These are phyloP conservation scores for Tetranychus urticae DNA, from an alignment of 1,140 invertebrate genomes.

Conservation along the genomic window DNA sequence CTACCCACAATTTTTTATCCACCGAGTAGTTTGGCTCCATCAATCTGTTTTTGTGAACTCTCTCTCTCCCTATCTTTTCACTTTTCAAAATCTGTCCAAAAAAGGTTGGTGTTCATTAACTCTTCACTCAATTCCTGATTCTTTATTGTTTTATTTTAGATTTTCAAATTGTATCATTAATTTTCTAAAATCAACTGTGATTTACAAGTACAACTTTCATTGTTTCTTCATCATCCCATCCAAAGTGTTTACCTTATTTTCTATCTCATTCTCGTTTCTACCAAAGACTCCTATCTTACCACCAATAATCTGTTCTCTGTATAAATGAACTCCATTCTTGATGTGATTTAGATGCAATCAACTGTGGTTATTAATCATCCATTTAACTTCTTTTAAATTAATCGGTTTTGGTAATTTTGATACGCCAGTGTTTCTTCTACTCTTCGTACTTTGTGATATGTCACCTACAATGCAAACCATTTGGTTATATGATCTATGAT, in stretches of 20 bases:
- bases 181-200: not conserved
- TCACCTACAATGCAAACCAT: not conserved
- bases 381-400: not conserved
- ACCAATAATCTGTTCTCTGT: not conserved
- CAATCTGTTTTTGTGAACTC: too few species aligned
- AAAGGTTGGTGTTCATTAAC: too few species aligned
- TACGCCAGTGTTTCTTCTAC: too few species aligned
- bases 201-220: not conserved
- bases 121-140: too few species aligned
- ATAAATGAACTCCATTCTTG: not conserved
- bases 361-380: not conserved
- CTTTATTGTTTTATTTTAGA: too few species aligned
- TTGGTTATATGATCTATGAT: not conserved
- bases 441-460: not conserved
- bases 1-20: too few species aligned
- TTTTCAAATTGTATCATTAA: too few species aligned
- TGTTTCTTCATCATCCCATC: not conserved
- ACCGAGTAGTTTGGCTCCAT: too few species aligned
- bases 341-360: not conserved
- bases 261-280: not conserved
- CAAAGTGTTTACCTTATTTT: not conserved
- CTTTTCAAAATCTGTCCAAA: too few species aligned
- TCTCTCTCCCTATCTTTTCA: too few species aligned
- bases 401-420: not conserved
- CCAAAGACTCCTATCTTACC: not conserved